Percentiles rank a stretch among this genome's conserved stretches.
These are phyloP conservation scores for Gallinago media DNA, from an alignment of 2,113 vertebrate genomes.

Conservation along the genomic window DNA sequence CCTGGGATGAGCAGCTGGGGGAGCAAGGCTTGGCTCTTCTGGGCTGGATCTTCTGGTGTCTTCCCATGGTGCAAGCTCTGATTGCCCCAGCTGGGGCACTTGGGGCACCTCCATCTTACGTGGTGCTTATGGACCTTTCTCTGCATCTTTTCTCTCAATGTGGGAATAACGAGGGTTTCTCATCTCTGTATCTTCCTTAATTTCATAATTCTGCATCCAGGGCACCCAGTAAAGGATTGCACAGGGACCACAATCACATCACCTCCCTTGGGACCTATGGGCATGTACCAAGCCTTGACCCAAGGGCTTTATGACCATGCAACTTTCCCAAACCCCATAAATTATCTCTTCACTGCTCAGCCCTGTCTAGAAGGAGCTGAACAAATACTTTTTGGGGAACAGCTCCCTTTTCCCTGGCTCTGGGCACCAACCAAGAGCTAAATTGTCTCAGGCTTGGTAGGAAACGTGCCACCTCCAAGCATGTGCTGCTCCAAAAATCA, in stretches of 20 bases:
- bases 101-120: not conserved
- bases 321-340: not conserved
- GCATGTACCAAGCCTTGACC: not conserved
- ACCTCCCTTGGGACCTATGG: not conserved
- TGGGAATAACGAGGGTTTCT: not conserved
- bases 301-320: not conserved
- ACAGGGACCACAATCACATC: fast-evolving
- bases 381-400: not conserved
- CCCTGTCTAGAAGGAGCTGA: not conserved
- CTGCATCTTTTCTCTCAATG: not conserved
- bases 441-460: not conserved
- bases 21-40: not conserved
- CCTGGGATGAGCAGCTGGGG: fast-evolving
- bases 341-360: not conserved
- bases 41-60: not conserved
- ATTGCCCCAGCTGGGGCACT: not conserved
- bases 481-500: not conserved
- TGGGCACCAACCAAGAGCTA: not conserved
- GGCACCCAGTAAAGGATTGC: not conserved
- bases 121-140: not conserved
- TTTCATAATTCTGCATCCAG: not conserved
- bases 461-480: not conserved
- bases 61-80: not conserved
- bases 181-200: not conserved
- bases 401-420: not conserved